Evolutionary conservation across 2,888 invertebrate species (phyloP), one percentile per base, ranked within the genome.

Genomic region (Pammene aurita): DNA sequence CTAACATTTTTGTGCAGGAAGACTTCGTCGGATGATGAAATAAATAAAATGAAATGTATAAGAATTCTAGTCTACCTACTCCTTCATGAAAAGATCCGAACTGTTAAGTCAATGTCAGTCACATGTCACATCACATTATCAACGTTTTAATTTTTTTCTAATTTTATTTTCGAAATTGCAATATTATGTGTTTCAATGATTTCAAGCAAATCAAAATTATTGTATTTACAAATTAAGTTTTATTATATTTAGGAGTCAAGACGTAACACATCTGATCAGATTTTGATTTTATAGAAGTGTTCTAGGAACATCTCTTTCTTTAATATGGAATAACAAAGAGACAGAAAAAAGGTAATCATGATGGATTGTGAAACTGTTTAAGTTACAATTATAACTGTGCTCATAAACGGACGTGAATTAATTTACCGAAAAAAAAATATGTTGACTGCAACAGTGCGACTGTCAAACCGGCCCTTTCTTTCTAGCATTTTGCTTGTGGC

Each of bases 1-100:
- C 77, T 63, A 88, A 79, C 88, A 89, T 89, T 79, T 79, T 85
- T 65, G 57, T 64, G 52, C 42, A 35, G n/a, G 26, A 44, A 38
- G 52, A 55, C 58, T 55, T 13, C 13, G 58, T 38, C 9, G 41
- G 61, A 52, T 63, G 58, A 64, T 58, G 60, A 65, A 65, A 60
- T 58, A 42, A 58, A 11, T 18, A 35, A 58, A 58, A 46, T 58
- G 7, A 58, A 26, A 42, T 13, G n/a, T 26, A 44, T 26, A 34
- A n/a, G 42, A 42, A 42, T 57, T 42, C 42, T 57, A 57, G 13
- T 26, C 26, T 26, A 26, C 26, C 26, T 26, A 26, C 26, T 42
- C 18, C n/a, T 26, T 42, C 57, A 41, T 42, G 10, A 18, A 16
- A n/a, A n/a, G 13, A 26, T 14, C 16, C 16, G 6, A 42, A 18